These are phyloP conservation scores for Choloepus didactylus DNA, from an alignment of 2,797 vertebrate species.

Conservation along the genomic window DNA sequence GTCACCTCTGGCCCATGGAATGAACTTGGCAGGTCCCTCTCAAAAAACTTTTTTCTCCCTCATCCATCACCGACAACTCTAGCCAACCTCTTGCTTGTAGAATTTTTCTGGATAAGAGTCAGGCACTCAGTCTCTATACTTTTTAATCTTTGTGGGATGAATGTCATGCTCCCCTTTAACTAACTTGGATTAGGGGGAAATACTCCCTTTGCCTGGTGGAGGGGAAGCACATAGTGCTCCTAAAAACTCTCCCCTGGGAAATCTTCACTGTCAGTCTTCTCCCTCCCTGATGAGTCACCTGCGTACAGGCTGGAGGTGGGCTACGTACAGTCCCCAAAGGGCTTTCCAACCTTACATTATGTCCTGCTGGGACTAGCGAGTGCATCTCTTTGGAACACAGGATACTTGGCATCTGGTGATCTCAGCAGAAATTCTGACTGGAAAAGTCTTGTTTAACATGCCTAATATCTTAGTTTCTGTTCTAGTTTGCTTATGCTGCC, in stretches of 20 bases:
- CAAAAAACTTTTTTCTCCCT: not conserved
- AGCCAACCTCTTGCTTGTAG: not conserved
- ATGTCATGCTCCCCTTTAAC: not conserved
- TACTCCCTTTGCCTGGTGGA: rapidly evolving
- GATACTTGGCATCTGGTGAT: rapidly evolving
- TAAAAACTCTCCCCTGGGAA: not conserved
- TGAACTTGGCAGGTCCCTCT: not conserved
- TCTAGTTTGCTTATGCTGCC: too few relatives aligned
- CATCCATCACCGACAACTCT: not conserved
- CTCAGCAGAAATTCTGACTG: not conserved
- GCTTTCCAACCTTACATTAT: rapidly evolving
- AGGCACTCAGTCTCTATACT: not conserved
- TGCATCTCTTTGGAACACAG: not conserved
- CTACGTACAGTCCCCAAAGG: rapidly evolving
- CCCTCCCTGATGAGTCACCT: not conserved
- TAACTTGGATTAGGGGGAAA: not conserved
- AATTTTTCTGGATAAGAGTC: not conserved
- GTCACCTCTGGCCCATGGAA: rapidly evolving
- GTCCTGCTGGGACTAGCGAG: too few relatives aligned
- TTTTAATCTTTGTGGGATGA: not conserved
- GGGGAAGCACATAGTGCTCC: rapidly evolving
- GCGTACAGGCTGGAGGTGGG: not conserved
- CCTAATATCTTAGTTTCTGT: too few relatives aligned
- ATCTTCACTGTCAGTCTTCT: rapidly evolving
- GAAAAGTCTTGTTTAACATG: not conserved